Evolutionary conservation across 92 coral and sea anemone species (phyloP).

Genomic region (Epizoanthus fatuus): DNA sequence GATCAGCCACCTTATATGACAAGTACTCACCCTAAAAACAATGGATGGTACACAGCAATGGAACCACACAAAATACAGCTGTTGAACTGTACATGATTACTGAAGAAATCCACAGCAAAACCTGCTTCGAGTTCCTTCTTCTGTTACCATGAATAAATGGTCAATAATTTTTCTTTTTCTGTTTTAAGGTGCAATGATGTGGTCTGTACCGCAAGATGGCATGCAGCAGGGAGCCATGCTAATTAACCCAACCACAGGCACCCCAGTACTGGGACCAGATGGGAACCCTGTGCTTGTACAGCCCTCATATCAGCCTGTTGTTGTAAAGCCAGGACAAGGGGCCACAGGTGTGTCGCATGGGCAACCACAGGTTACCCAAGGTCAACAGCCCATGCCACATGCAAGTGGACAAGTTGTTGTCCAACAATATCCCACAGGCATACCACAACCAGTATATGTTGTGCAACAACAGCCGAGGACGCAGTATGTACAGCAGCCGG

Average conservation of each 20-base stretch:
- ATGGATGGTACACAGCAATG: background rate
- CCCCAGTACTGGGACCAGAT: constrained; percentile 86
- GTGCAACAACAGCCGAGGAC: constrained; percentile 75
- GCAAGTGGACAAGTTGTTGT: constrained; percentile 43
- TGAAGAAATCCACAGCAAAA: too few species aligned
- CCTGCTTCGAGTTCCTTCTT: background rate
- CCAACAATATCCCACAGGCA: constrained; percentile 75
- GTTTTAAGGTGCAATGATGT: constrained; percentile 75
- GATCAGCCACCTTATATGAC: too few species aligned
- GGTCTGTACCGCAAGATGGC: constrained; percentile 82
- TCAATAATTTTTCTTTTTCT: background rate
- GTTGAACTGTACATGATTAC: too few species aligned
- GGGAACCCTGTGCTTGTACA: constrained; percentile 84
- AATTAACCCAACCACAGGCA: constrained; percentile 83
- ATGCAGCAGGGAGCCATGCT: constrained; percentile 89
- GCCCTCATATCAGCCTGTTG: constrained; percentile 83
- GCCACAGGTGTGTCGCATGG: constrained; percentile 53
- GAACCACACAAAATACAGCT: too few species aligned
- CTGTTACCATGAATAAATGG: background rate
- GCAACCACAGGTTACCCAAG: constrained; percentile 68
- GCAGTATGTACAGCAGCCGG: constrained; percentile 82
- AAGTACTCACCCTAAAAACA: background rate
- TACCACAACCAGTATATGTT: constrained; percentile 88
- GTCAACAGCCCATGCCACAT: constrained; percentile 60
- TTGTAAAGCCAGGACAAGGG: constrained; percentile 81